Evolutionary conservation across 1,140 invertebrate genomes (phyloP), one percentile per base, ranked within the genome.

Genomic region (Ostrea edulis): DNA sequence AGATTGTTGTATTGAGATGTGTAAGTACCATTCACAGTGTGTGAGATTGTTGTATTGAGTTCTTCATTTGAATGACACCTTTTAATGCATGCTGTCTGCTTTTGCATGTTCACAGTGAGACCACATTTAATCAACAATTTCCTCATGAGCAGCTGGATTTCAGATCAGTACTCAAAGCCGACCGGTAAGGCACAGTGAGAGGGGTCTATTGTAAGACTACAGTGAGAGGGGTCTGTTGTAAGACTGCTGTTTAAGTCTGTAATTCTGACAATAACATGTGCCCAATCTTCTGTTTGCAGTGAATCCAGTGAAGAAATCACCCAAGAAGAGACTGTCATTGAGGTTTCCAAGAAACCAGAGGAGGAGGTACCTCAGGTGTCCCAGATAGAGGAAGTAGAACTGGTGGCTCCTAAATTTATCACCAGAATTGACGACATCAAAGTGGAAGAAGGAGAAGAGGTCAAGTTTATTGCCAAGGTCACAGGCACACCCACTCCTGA

Each of bases 401-500:
- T 90, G 51, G 84, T 90, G 83, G 87, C 90, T 44, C 93, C 93
- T 87, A 90, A 91, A 68, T 93, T 94, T 88, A 81, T 92, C 17
- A 87, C 90, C 29, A 89, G 87, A 44, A 92, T 93, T 29, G 83
- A 89, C 77, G 93, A 94, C 68, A 14, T 92, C 14, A 91, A 88
- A 12, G 91, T 93, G 11, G 90, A 91, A 58, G 98, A 99, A 95
- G 98, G 98, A 91, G 98, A 98, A 93, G 97, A 97, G 93, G 98
- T 98, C 11, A 96, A 97, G 94, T 99, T 99, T 94, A 97, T 98
- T 94, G 98, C 98, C 44, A 97, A 98, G 95, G 99, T 93, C 14
- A 88, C 91, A 54, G 94, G 94, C 29, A 90, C 91, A 86, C 94
- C 94, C 20, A 90, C 92, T 85, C 98, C 93, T 97, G 98, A 93